Percentiles rank a stretch among this genome's conserved stretches.
Conservation (phyloP, 2,888 invertebrate species). For the Dione juno region DNA sequence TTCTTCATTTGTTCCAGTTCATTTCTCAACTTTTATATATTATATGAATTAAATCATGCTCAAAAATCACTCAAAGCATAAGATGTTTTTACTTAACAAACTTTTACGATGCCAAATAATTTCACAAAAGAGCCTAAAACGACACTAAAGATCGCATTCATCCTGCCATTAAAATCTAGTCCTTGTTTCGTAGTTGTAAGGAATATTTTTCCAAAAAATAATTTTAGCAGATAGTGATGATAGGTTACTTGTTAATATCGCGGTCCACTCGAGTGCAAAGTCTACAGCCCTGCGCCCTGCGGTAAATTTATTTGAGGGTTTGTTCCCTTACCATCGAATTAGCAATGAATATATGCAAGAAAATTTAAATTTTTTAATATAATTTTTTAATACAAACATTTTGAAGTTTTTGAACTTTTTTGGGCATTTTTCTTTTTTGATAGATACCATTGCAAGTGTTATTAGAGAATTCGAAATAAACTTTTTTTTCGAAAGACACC, state of each 20-base stretch:
- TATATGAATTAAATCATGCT: not conserved
- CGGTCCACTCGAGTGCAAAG: slow-evolving; percentile 63
- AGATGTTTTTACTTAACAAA: slow-evolving; percentile 27
- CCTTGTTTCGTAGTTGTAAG: not conserved
- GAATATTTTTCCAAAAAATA: not conserved
- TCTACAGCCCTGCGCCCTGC: slow-evolving; percentile 54
- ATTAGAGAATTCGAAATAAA: too few relatives aligned
- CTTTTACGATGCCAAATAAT: slow-evolving; percentile 34
- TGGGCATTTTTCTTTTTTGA: too few relatives aligned
- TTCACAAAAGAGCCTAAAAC: slow-evolving; percentile 36
- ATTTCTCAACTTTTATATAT: too few relatives aligned
- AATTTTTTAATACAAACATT: too few relatives aligned
- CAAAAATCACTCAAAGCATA: not conserved
- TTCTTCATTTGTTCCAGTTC: too few relatives aligned
- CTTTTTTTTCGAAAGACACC: too few relatives aligned
- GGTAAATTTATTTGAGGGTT: slow-evolving; percentile 45
- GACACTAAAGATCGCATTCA: slow-evolving; percentile 18
- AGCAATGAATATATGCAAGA: not conserved
- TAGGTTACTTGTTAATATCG: slow-evolving; percentile 41
- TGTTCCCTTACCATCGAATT: slow-evolving; percentile 40
- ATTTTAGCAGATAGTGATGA: slow-evolving; percentile 30
- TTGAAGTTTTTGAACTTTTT: too few relatives aligned
- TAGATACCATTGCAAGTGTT: too few relatives aligned
- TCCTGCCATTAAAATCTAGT: not conserved
- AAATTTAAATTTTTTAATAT: too few relatives aligned